phyloP scores from a whole-genome alignment of 2,888 invertebrate species.

The Spisula subtruncata region DNA sequence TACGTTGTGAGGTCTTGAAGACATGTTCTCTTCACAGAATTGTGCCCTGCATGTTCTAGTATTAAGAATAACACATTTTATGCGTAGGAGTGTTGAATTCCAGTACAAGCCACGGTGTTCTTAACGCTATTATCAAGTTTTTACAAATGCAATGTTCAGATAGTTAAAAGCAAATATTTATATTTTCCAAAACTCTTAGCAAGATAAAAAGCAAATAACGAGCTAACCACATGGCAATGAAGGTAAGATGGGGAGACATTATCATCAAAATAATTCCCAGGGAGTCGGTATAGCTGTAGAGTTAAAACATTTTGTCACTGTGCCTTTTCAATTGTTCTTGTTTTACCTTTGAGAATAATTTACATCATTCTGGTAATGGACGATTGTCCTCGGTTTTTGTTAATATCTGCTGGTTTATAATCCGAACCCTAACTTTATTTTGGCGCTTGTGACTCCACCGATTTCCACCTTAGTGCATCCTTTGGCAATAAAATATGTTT shows the following conservation, averaged over 20 bases:
- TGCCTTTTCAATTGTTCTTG: too few species aligned
- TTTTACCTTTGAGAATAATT: too few species aligned
- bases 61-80: too few species aligned
- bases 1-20: too few species aligned
- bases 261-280: neutral
- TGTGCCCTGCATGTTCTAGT: neutral
- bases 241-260: neutral
- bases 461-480: neutral
- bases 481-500: too few species aligned
- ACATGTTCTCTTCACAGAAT: neutral
- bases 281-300: neutral
- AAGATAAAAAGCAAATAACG: neutral
- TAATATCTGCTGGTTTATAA: too few species aligned
- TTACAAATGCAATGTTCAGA: neutral
- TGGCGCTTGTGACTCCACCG: too few species aligned
- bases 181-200: neutral
- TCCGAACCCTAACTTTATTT: too few species aligned
- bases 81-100: neutral
- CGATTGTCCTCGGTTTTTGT: too few species aligned
- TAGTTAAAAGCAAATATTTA: conserved; percentile 4
- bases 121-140: neutral
- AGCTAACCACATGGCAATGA: neutral
- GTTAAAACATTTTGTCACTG: too few species aligned
- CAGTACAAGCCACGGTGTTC: neutral
- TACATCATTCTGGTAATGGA: too few species aligned